Evolutionary conservation across 2,113 vertebrate genomes (phyloP), one percentile per base, ranked within the genome.

Genomic region (Salvator merianae): DNA sequence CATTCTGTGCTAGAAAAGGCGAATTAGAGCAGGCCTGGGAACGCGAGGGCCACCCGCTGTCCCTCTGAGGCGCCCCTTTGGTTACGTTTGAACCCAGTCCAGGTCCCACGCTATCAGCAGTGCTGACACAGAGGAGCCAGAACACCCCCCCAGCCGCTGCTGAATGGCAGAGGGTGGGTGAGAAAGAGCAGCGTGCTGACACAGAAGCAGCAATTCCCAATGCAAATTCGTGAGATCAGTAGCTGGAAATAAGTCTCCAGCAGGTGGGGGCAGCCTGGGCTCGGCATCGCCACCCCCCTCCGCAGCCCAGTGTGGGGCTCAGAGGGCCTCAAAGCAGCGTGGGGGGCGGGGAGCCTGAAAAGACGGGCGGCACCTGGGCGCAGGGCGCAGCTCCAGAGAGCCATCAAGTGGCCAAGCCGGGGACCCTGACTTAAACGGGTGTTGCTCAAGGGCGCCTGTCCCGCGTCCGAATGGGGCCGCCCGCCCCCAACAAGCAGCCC

Each of bases 361-460:
- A 87, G 79, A 66, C 88, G 81, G 84, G 86, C 84, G 1, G 73
- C 7, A 18, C 59, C 26, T 38, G 22, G 26, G 12, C 55, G 22
- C 59, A 26, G 3, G 36, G 0, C 0, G 26, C 34, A 63, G 34
- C 55, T 77, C 32, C 22, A 14, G 76, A 53, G 8, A 32, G 22
- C 30, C 55, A 4, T 26, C 72, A 1, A 16, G 30, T 5, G 26
- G 34, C n/a, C 7, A 22, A 59, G 5, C 7, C 1, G 34, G 74
- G 26, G 12, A 22, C 40, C 43, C 2, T 3, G 72, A 18, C 72
- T n/a, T 3, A 3, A 9, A 32, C 66, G 9, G 66, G 30, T n/a
- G n/a, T n/a, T n/a, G n/a, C n/a, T n/a, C n/a, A n/a, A n/a, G n/a
- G n/a, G n/a, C n/a, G n/a, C n/a, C n/a, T n/a, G n/a, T n/a, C n/a